Conservation (phyloP, 2,797 vertebrate species). For the Sylvilagus floridanus region DNA sequence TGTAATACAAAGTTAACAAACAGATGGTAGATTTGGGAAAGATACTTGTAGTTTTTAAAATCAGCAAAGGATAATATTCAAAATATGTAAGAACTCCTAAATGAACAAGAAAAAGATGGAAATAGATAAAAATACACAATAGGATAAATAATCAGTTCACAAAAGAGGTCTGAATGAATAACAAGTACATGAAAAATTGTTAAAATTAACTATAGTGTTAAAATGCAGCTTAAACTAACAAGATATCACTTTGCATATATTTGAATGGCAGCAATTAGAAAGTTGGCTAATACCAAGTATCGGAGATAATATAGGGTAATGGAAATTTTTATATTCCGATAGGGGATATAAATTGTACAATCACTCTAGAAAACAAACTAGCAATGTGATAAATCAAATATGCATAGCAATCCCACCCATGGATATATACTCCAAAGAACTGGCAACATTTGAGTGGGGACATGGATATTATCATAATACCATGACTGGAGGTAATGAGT, state of each 20-base stretch:
- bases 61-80: constrained; percentile 12
- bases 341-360: not conserved
- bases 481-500: not conserved
- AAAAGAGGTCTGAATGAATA: constrained; percentile 18
- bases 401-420: not conserved
- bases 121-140: constrained; percentile 23
- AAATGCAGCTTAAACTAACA: constrained; percentile 51
- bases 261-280: constrained; percentile 36
- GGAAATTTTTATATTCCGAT: not conserved
- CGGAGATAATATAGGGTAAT: not conserved
- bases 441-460: not conserved
- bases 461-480: not conserved
- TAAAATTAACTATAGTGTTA: not conserved
- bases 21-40: not conserved
- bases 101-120: constrained; percentile 6
- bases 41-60: constrained; percentile 27
- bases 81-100: constrained; percentile 10
- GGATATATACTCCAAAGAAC: not conserved
- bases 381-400: not conserved
- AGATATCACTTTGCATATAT: not conserved
- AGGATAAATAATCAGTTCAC: not conserved
- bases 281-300: not conserved
- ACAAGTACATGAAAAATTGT: not conserved
- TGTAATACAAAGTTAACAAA: not conserved
- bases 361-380: not conserved